Base-by-base conservation (phyloP, 2,113 vertebrate genomes). In the Terrapene triunguis region DNA sequence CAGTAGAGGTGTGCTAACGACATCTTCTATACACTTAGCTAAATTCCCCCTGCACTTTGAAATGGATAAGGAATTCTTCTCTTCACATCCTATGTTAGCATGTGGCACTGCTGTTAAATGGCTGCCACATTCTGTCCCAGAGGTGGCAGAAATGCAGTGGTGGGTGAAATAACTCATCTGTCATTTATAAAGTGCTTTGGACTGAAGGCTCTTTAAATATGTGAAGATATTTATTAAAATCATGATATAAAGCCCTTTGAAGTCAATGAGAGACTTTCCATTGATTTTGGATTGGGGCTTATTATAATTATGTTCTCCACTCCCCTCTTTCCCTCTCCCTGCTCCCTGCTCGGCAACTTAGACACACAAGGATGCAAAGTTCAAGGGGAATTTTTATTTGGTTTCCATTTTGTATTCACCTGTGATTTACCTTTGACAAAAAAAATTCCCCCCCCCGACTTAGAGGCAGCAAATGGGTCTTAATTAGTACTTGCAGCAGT, bases 241-340 rank as follows among this genome's bases (percentile, higher is more conserved):
- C 11, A 8, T 65, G 25, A 38, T 81, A 21, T 89, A 48, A 92
- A 93, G 62, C 11, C 4, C 8, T 90, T 2, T 2, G 47, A 90
- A 79, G 2, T 80, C 19, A 88, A 55, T 47, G 47, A 27, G 47
- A 38, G 32, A 6, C 5, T 79, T 86, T 38, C 19, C 38, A 38
- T 38, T 72, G n/a, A 72, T 22, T 72, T 72, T 8, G 44, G 2
- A 5, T 72, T 82, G 42, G 12, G 12, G 42, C 82, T 29, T 55
- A 13, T 48, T 62, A n/a, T 51, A 82, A 69, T 57, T 72, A 72
- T 72, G 19, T 72, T 72, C 16, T 8, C 35, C 62, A 65, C 2
- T 35, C 84, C 9, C 8, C 21, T 21, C 21, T 54, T 22, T 54
- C 21, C 53, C 51, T 21, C 22, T 11, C 0, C 0, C 29, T 11